Evolutionary conservation across 2,888 invertebrate genomes (phyloP), one percentile per base, ranked within the genome.

Genomic region (Papilio elwesi): DNA sequence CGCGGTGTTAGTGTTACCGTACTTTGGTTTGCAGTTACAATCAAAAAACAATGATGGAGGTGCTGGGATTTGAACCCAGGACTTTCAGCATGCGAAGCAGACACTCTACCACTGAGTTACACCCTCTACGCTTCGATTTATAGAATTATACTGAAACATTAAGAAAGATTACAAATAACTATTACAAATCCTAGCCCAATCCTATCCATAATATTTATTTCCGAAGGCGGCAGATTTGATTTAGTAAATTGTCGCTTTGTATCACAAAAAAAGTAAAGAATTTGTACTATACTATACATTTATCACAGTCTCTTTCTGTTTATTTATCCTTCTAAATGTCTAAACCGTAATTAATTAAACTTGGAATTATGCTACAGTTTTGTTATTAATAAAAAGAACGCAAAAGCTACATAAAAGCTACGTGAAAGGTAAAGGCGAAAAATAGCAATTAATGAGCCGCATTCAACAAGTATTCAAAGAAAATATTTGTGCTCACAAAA

Each of bases 21-120:
- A 26, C 26, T 26, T 26, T 26, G 26, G 26, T 26, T 26, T 4
- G 26, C 4, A 26, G 26, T 26, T 26, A 26, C 26, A 26, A 26
- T 26, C 4, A 26, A 26, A 26, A 26, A 26, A 26, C 26, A 26
- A 26, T 26, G 26, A 26, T 26, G 4, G n/a, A n/a, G n/a, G 95
- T n/a, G n/a, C n/a, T n/a, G n/a, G 94, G 94, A 94, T 94, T 95
- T 94, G 95, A 95, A 95, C 95, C 94, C 95, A 94, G 94, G 95
- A 94, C 95, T 94, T 95, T 94, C 94, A 94, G 95, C 95, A 95
- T 95, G 95, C 95, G 94, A 95, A 95, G 95, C 95, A 94, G 94
- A 94, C 95, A 94, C 95, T 95, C 92, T 93, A 92, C 91, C 92
- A 91, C 93, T 93, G 92, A 92, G 92, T 92, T 92, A 92, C 91